Base-by-base conservation (phyloP, 2,888 invertebrate species). In the Lithophane leautieri region DNA sequence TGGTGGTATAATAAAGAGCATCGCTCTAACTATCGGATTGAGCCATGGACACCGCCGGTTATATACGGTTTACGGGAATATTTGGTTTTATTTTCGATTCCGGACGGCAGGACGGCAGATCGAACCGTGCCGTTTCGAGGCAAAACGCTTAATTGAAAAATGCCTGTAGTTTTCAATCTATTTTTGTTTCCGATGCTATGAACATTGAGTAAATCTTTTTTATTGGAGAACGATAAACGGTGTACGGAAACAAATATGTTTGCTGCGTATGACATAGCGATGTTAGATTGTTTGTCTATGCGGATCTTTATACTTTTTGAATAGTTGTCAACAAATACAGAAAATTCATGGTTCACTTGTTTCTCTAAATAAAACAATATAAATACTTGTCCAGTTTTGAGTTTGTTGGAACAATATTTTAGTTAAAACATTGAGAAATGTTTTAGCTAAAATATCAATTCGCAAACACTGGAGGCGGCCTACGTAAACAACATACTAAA, bases 11-110 rank as follows among this genome's bases (percentile, higher is more conserved):
- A 90, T 91, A 92, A 90, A 92, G 87, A 89, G 85, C 86, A 85
- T 84, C 79, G 85, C 79, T 90, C 88, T 90, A 88, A 89, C 88
- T 86, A 87, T 88, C 83, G 88, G 83, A 92, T 92, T 90, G 90
- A 88, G 90, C 87, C 85, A 91, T 90, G 90, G 86, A 91, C 83
- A 89, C 87, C 81, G 71, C 73, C 78, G 85, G 88, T 86, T 88
- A 34, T 34, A 34, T 34, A 85, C 85, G 83, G 86, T 90, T 86
- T 88, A 85, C 85, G 83, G 86, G 91, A 90, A 92, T 93, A 91
- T 93, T 92, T 89, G 89, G 89, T 91, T 92, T 92, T 89, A 91
- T 90, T 89, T 86, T 73, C 77, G 73, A 85, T 89, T 83, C 70
- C 77, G 69, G 79, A 60, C 70, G 76, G 69, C 69, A 65, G 69